A percentile compares a stretch with the other conserved stretches of the same genome.
These are phyloP conservation scores for Unio delphinus DNA, from an alignment of 2,888 invertebrate genomes.

Conservation along the genomic window DNA sequence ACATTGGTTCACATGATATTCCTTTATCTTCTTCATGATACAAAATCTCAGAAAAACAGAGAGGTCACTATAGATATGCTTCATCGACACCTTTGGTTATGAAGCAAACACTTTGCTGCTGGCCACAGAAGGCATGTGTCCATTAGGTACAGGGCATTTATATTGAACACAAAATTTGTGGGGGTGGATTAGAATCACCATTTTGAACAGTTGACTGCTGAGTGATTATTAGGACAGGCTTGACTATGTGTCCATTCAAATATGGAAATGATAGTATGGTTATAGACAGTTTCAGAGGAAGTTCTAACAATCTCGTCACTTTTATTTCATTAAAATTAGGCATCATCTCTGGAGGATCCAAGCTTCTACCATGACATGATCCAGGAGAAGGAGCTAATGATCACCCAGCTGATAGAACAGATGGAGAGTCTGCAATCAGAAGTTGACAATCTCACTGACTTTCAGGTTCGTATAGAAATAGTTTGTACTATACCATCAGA, in stretches of 20 bases:
- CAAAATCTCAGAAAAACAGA: no score
- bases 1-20: no score
- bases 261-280: neutral
- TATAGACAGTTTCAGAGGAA: neutral
- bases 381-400: slow-evolving; percentile 49
- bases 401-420: slow-evolving; percentile 55
- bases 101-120: no score
- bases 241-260: neutral
- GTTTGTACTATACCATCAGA: neutral
- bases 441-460: slow-evolving; percentile 56
- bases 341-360: slow-evolving; percentile 1
- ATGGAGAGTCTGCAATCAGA: slow-evolving; percentile 58
- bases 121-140: neutral
- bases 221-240: no score
- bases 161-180: no score
- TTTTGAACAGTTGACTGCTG: no score
- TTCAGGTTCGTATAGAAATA: slow-evolving; percentile 48
- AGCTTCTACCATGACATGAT: slow-evolving; percentile 21
- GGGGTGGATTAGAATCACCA: no score
- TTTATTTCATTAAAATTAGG: neutral
- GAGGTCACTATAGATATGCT: no score
- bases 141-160: no score
- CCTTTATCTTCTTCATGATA: no score
- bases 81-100: no score
- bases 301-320: neutral